Evolutionary conservation across 2,888 invertebrate genomes (phyloP).

Genomic region (Helicoverpa assulta): DNA sequence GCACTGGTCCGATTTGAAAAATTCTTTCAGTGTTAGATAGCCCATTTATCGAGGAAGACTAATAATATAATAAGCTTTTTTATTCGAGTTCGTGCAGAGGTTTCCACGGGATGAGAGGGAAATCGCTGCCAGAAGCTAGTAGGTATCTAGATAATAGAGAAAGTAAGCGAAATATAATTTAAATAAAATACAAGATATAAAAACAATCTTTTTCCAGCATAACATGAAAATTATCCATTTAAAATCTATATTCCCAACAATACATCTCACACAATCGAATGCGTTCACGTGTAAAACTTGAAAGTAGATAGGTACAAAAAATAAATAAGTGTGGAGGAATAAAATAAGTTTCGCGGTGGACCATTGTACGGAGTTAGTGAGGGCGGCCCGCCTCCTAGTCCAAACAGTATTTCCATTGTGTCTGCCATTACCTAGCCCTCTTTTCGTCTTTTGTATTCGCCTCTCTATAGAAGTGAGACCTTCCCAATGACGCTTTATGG

Average conservation of each 20-base stretch:
- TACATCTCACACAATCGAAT: conserved; percentile 43
- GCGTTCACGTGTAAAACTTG: conserved; percentile 73
- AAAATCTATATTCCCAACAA: conserved; percentile 53
- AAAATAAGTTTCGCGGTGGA: conserved; percentile 86
- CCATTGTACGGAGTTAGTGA: conserved; percentile 84
- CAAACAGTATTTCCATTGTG: conserved; percentile 89
- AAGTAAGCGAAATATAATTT: background rate
- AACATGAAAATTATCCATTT: conserved; percentile 30
- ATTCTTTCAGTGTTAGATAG: too few relatives aligned
- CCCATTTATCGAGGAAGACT: too few relatives aligned
- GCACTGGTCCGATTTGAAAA: too few relatives aligned
- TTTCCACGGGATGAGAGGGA: too few relatives aligned
- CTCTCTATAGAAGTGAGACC: conserved; percentile 88
- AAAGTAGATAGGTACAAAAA: conserved; percentile 77
- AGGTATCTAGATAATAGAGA: background rate
- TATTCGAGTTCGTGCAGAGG: too few relatives aligned
- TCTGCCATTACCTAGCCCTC: conserved; percentile 89
- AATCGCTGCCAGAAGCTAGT: too few relatives aligned
- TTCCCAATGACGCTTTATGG: conserved; percentile 88
- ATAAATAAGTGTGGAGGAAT: conserved; percentile 85
- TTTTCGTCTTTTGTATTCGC: conserved; percentile 88
- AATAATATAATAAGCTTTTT: too few relatives aligned
- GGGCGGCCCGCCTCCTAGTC: conserved; percentile 81
- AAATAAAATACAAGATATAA: background rate
- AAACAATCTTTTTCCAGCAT: conserved; percentile 1